Conservation (phyloP, 1,140 invertebrate species). For the Nilaparvata lugens region DNA sequence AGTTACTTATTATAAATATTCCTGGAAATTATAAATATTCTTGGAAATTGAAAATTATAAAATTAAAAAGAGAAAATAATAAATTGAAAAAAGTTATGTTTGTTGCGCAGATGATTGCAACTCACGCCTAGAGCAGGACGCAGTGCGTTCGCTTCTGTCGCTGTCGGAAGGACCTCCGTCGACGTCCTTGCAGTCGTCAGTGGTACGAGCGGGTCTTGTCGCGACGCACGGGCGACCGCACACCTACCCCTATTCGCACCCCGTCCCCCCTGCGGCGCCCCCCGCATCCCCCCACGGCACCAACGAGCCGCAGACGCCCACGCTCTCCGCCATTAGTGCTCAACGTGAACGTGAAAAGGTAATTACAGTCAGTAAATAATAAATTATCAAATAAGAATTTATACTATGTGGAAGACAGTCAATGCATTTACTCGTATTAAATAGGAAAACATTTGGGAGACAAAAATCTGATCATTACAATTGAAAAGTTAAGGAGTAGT, state of each 20-base stretch:
- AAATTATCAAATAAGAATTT: background rate
- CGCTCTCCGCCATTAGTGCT: constrained; percentile 23
- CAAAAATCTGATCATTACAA: too few relatives aligned
- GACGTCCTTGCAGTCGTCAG: constrained; percentile 20
- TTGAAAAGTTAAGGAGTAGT: too few relatives aligned
- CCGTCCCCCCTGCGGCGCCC: constrained; percentile 31
- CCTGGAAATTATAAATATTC: too few relatives aligned
- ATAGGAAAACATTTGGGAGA: too few relatives aligned
- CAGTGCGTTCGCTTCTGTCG: constrained; percentile 73
- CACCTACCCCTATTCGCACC: constrained; percentile 51
- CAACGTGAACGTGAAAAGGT: constrained; percentile 26
- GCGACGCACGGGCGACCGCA: constrained; percentile 45
- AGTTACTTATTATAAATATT: too few relatives aligned
- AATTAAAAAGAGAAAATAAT: background rate
- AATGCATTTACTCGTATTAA: background rate
- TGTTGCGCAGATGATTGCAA: background rate
- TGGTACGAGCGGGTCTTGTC: constrained; percentile 35
- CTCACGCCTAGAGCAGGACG: constrained; percentile 66
- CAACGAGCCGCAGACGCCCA: constrained; percentile 18
- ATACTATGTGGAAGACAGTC: background rate
- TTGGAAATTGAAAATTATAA: background rate
- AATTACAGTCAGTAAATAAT: background rate
- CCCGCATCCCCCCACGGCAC: constrained; percentile 25
- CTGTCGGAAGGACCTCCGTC: constrained; percentile 42
- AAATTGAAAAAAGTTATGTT: background rate